These are phyloP conservation scores for Uria lomvia DNA, from an alignment of 2,113 vertebrate species.

Conservation along the genomic window DNA sequence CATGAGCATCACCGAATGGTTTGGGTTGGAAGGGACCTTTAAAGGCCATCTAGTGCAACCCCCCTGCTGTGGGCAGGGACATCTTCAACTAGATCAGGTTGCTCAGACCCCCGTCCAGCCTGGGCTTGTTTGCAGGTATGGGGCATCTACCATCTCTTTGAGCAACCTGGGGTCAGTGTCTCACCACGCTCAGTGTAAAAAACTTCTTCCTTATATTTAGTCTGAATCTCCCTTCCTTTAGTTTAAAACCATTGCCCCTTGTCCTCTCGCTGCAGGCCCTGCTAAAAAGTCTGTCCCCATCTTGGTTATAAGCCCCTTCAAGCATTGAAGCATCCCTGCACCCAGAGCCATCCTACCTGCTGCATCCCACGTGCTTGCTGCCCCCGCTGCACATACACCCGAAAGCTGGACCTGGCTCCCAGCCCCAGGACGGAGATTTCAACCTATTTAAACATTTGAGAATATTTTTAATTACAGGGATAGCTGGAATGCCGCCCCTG, in stretches of 20 bases:
- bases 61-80: not conserved
- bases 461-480: slow-evolving; percentile 26
- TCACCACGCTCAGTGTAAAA: not conserved
- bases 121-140: not conserved
- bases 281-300: not conserved
- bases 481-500: not conserved
- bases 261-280: not conserved
- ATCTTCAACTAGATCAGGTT: accelerated
- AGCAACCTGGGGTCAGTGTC: not conserved
- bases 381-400: not conserved
- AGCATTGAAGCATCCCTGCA: not conserved
- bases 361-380: not conserved
- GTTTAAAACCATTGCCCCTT: not conserved
- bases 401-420: not conserved
- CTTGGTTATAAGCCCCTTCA: not conserved
- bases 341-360: not conserved
- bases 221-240: not conserved
- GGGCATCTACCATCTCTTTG: not conserved
- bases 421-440: not conserved
- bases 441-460: not conserved
- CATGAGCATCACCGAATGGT: not conserved
- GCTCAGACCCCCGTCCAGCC: accelerated
- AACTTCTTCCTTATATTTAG: not conserved
- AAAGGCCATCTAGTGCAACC: not conserved
- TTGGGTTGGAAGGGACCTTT: not conserved